Evolutionary conservation across 2,888 invertebrate species (phyloP), one percentile per base, ranked within the genome.

Genomic region (Siphlonurus alternatus): DNA sequence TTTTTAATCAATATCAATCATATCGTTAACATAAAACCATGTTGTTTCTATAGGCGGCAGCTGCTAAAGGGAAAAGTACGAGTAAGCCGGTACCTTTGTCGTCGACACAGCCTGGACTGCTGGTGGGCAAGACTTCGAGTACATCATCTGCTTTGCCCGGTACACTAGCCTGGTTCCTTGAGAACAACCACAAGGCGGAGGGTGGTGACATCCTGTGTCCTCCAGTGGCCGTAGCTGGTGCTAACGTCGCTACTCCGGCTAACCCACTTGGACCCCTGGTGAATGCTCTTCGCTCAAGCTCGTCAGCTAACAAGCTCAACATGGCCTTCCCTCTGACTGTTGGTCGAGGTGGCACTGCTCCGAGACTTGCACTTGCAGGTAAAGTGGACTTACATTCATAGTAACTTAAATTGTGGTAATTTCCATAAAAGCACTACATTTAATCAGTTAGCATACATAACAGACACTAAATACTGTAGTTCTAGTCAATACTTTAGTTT

Each of bases 361-460:
- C 82, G 5, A 75, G 84, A n/a, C 75, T 83, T 56, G 79, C 80
- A 63, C 75, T 82, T 15, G 82, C 79, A 70, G 75, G 78, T 78
- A 67, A n/a, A n/a, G n/a, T n/a, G n/a, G n/a, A n/a, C n/a, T n/a
- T n/a, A n/a, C n/a, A n/a, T n/a, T n/a, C n/a, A n/a, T n/a, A n/a
- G n/a, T n/a, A n/a, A n/a, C n/a, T n/a, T n/a, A n/a, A n/a, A n/a
- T n/a, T n/a, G n/a, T n/a, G n/a, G n/a, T n/a, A n/a, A n/a, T n/a
- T n/a, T n/a, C n/a, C n/a, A n/a, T n/a, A n/a, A n/a, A n/a, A n/a
- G n/a, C n/a, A n/a, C n/a, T n/a, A n/a, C n/a, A n/a, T n/a, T n/a
- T n/a, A n/a, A n/a, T n/a, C n/a, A n/a, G n/a, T n/a, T n/a, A n/a
- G n/a, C n/a, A n/a, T n/a, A n/a, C n/a, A n/a, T n/a, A n/a, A n/a